Evolutionary conservation across 2,797 vertebrate genomes (phyloP).

Genomic region (Bryconaethiops microstoma): DNA sequence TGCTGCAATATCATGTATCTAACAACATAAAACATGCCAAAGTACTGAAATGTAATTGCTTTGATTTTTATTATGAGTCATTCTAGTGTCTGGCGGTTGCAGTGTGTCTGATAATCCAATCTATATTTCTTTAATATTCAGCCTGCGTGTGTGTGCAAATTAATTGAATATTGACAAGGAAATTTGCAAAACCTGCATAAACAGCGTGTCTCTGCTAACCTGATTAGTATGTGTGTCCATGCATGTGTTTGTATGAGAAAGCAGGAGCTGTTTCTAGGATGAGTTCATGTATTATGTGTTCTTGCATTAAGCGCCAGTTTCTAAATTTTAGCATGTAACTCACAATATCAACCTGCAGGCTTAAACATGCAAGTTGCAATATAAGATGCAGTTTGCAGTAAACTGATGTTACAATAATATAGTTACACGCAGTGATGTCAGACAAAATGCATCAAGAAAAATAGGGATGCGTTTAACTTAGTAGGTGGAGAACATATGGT

Average conservation of each 20-base stretch:
- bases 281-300: conserved; percentile 20
- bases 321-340: neutral
- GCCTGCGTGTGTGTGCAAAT: conserved; percentile 75
- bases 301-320: conserved; percentile 9
- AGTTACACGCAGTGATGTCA: neutral
- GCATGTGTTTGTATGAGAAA: conserved; percentile 59
- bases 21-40: conserved; percentile 71
- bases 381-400: neutral
- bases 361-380: too few species aligned
- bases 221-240: conserved; percentile 65
- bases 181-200: conserved; percentile 75
- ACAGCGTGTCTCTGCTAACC: conserved; percentile 78
- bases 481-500: too few species aligned
- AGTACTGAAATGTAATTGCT: conserved; percentile 78
- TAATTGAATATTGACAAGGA: conserved; percentile 82
- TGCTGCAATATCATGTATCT: conserved; percentile 71
- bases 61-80: conserved; percentile 78
- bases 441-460: neutral
- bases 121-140: conserved; percentile 80
- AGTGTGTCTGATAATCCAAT: conserved; percentile 78
- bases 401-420: too few species aligned
- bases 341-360: neutral
- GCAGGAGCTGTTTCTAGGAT: conserved; percentile 22
- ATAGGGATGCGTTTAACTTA: neutral
- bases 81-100: conserved; percentile 70